Evolutionary conservation across 2,797 vertebrate species (phyloP).

Genomic region (Gorsachius magnificus): DNA sequence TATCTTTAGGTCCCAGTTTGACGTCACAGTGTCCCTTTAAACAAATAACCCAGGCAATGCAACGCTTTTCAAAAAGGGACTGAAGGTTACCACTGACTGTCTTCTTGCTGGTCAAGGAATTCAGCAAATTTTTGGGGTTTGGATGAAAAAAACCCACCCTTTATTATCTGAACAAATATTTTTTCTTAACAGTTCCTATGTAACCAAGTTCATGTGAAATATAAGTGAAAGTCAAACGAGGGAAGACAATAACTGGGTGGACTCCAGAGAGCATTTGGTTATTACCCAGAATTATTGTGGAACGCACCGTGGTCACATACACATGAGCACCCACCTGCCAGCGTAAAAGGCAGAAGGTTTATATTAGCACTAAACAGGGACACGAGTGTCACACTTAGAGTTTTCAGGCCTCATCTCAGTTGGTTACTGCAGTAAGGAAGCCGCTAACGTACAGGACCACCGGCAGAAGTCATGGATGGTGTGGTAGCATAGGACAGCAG

Average conservation of each 20-base stretch:
- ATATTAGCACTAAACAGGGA: not conserved
- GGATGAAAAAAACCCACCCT: not conserved
- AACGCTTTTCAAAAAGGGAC: not conserved
- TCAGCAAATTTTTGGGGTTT: not conserved
- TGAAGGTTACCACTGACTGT: not conserved
- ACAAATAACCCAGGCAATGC: not conserved
- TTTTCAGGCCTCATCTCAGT: not conserved
- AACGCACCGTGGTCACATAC: not conserved
- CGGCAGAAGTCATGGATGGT: not conserved
- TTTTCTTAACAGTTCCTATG: slow-evolving; percentile 10
- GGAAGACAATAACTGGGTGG: not conserved
- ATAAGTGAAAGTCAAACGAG: not conserved
- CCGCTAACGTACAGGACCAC: not conserved
- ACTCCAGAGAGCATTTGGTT: not conserved
- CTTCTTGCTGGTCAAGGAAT: slow-evolving; percentile 18
- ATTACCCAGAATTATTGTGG: not conserved
- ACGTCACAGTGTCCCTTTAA: not conserved
- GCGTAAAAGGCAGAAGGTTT: not conserved
- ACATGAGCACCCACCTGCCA: not conserved
- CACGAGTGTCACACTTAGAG: accelerated
- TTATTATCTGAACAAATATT: slow-evolving; percentile 50
- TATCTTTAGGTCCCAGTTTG: not conserved
- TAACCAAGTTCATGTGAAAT: not conserved
- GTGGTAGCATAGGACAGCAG: not conserved
- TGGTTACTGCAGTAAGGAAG: not conserved